Evolutionary conservation across 2,888 invertebrate species (phyloP), one percentile per base, ranked within the genome.

Genomic region (Thera obeliscata): DNA sequence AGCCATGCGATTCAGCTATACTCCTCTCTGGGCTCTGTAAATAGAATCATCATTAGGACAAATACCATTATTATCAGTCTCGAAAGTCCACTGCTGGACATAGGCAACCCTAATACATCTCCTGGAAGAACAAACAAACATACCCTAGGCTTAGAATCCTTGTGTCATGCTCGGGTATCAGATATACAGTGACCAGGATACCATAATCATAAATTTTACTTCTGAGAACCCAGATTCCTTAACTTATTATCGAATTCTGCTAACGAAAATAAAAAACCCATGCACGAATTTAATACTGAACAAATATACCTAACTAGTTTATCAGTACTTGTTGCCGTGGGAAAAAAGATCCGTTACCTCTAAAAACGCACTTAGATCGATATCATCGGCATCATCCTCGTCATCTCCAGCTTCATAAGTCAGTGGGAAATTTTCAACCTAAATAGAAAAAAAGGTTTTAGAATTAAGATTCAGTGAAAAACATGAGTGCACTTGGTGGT

Each of bases 11-110:
- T 63, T 88, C 92, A 0, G 85, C 81, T 4, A 88, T 79, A 68
- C 92, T 93, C 73, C 83, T 88, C 2, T 89, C 85, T 33, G 89
- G 88, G 69, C 90, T 91, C 92, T 91, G 75, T 12, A 58, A 43
- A 54, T 4, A 54, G 7, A 35, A 36, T n/a, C n/a, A 55, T 36
- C 35, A 36, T 55, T 3, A 36, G 5, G 36, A 9, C 2, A 9
- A 46, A 46, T 2, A 41, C 41, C 38, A 38, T 38, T 0, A 3
- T 6, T 38, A 38, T 6, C 6, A 38, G 4, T 38, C 22, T 22
- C 22, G 22, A 22, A 22, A 22, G 22, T 22, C 22, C 22, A 22
- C 22, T 22, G 22, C 22, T 22, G 22, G 22, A 22, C 22, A 22
- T 22, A 46, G 9, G 2, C 43, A 7, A 3, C 9, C 9, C 9